Evolutionary conservation across 2,797 vertebrate genomes (phyloP), one percentile per base, ranked within the genome.

Genomic region (Chrysocyon brachyurus): DNA sequence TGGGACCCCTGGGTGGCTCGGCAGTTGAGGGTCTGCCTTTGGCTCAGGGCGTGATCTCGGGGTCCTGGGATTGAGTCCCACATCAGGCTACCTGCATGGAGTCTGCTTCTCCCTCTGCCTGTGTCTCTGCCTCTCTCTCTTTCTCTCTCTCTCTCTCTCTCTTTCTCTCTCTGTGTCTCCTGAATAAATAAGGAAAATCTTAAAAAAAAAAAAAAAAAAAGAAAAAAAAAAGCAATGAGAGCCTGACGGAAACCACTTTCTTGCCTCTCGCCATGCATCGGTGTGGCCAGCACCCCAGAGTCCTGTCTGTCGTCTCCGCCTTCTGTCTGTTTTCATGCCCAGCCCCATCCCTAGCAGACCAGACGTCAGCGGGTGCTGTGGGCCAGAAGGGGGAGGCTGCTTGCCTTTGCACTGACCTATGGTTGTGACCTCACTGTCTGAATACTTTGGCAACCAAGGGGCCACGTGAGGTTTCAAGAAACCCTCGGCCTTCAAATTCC

Each of bases 231-330:
- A 88, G 24, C 31, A 31, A 19, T 0, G 2, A 26, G 64, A 22
- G 0, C 12, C 36, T 61, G 61, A 28, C 28, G 36, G 40, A 61
- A 56, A 49, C 59, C 12, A 11, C 1, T 2, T 33, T 33, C 33
- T 24, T 7, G 52, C 28, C 19, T 49, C 1, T 15, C 2, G 1
- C 6, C 52, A 9, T 0, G 3, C 2, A 0, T 12, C 10, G 26
- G 54, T 24, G 22, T 19, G 14, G 31, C 36, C 49, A 52, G 24
- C 49, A 2, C 12, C 0, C 0, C 40, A 6, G 46, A 7, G 46
- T 11, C 16, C 8, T 46, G 8, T 70, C 8, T 68, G 17, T 68
- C n/a, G 33, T 68, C 66, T 33, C 16, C 1, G 1, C 64, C 28
- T 64, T 28, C 26, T 2, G 4, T 6, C 57, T 52, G 8, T 22